Base-by-base conservation (phyloP, 2,888 invertebrate genomes). In the Apotomis betuletana region DNA sequence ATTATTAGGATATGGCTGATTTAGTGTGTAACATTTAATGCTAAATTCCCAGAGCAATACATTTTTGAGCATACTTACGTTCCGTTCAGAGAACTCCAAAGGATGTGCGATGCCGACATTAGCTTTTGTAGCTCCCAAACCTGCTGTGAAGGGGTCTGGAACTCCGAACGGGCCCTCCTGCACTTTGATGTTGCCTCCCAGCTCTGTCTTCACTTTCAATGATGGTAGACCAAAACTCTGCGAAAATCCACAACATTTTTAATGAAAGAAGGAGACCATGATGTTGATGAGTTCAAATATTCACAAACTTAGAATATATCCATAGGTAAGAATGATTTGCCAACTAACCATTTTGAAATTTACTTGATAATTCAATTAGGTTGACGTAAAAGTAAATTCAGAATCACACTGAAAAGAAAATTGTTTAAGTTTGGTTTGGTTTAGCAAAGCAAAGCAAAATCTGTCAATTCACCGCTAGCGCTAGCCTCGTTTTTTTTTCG, bases 221-320 rank as follows among this genome's bases (percentile, higher is more conserved):
- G 95, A 88, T 60, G 95, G 95, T 76, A 96, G 90, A 77, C 94
- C 95, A 78, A 96, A 96, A 94, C 95, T 96, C 96, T 96, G 86
- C 69, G 91, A 94, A 71, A n/a, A 52, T 10, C 6, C 9, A 36
- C 36, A 55, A 15, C n/a, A 55, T 55, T 52, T 13, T 9, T 10
- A 3, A 61, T 55, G 44, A 0, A 12, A 44, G 12, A 57, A 12
- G 9, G 9, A 9, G 12, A 49, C 49, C 49, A 49, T 49, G 3
- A 10, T 49, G 49, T 49, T 9, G 9, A 49, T 9, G 9, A 49
- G 10, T 27, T 27, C 27, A 27, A 27, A 27, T 49, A 49, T 9
- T 49, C 9, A 49, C 49, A 10, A 44, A 13, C 10, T 36, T 5
- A 61, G 38, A 15, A 36, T 54, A 15, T 51, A 44, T 27, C 27